Conservation (phyloP, 2,113 vertebrate species). For the Dinomys branickii region DNA sequence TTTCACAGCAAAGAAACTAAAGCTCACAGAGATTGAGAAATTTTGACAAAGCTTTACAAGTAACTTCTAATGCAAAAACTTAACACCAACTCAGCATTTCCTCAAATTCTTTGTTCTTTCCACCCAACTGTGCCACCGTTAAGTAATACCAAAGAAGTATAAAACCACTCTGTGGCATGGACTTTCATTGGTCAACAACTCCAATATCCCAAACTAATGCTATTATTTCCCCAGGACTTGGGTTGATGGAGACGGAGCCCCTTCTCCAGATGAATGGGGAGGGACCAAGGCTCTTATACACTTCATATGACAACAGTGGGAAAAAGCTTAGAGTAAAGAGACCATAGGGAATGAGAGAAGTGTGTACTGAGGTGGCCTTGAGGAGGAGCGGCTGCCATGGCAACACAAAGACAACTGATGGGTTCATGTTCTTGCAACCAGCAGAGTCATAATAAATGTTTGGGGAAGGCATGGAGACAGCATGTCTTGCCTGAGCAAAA, state of each 20-base stretch:
- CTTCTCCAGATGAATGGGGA: neutral
- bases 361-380: neutral
- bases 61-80: neutral
- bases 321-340: neutral
- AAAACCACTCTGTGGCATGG: neutral
- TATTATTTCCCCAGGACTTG: neutral
- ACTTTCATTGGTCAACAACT: neutral
- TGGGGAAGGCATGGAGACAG: neutral
- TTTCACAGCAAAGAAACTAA: slow-evolving; percentile 18
- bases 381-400: slow-evolving; percentile 61
- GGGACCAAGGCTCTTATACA: neutral
- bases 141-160: neutral
- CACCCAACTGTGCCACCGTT: neutral
- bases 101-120: slow-evolving; percentile 15
- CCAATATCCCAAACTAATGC: neutral
- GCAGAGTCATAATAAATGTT: slow-evolving; percentile 37
- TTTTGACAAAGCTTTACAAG: neutral
- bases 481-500: slow-evolving; percentile 41
- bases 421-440: neutral
- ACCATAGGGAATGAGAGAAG: neutral
- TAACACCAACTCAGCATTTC: neutral
- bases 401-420: slow-evolving; percentile 18
- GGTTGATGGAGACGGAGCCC: neutral
- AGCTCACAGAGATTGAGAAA: neutral
- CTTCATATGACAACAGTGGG: neutral